phyloP scores from a whole-genome alignment of 1,140 invertebrate species.

The Drosophila tropicalis region DNA sequence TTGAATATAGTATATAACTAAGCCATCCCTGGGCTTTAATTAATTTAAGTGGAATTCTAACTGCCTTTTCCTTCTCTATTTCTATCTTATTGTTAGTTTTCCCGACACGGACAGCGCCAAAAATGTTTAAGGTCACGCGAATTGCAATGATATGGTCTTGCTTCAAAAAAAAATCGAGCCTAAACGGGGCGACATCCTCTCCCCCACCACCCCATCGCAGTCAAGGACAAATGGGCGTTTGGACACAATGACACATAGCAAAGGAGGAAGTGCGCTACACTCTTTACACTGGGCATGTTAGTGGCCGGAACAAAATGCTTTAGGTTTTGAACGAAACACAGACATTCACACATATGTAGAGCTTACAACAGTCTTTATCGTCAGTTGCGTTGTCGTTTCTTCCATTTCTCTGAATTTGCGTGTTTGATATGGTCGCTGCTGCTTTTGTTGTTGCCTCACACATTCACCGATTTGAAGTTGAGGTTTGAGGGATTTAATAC shows the following conservation, averaged over 20 bases:
- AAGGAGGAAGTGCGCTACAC: conserved; percentile 57
- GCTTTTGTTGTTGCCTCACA: conserved; percentile 6
- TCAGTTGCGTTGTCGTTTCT: not conserved
- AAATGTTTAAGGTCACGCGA: conserved; percentile 73
- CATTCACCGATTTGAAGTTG: conserved; percentile 7
- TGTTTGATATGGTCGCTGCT: conserved; percentile 22
- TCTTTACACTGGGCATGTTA: not conserved
- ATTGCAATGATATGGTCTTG: conserved; percentile 47
- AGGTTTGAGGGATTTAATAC: conserved; percentile 1
- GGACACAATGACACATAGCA: conserved; percentile 24
- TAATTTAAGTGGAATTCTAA: conserved; percentile 57
- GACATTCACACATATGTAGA: not conserved
- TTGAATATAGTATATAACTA: too few relatives aligned
- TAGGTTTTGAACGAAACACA: not conserved
- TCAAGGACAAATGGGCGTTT: conserved; percentile 57
- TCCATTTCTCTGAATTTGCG: conserved; percentile 37
- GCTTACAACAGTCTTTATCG: conserved; percentile 19
- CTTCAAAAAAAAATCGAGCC: not conserved
- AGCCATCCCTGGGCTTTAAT: conserved; percentile 44
- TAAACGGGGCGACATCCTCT: conserved; percentile 20
- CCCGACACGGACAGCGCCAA: conserved; percentile 48
- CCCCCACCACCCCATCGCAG: not conserved
- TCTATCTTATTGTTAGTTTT: not conserved
- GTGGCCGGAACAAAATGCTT: not conserved
- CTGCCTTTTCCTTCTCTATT: conserved; percentile 5